These are phyloP conservation scores for Tarsius wallacei DNA, from an alignment of 2,797 vertebrate genomes.

Conservation along the genomic window DNA sequence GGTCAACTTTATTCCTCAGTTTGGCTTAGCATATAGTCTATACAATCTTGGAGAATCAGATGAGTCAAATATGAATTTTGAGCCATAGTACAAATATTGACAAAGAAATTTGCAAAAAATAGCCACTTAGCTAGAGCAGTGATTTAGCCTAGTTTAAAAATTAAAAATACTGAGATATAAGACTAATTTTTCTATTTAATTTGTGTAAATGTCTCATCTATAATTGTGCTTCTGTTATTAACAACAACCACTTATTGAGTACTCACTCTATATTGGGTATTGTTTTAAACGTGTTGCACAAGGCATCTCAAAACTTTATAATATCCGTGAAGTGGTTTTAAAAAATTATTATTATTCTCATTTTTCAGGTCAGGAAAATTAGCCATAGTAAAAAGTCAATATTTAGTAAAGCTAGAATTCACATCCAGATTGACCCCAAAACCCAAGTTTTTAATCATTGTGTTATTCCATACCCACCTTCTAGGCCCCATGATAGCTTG, in stretches of 20 bases:
- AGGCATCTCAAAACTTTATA: background rate
- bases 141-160: background rate
- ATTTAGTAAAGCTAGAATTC: background rate
- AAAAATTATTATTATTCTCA: background rate
- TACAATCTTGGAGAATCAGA: background rate
- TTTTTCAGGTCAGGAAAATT: background rate
- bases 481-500: background rate
- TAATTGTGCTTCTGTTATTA: background rate
- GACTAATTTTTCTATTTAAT: background rate
- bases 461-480: background rate
- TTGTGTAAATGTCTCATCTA: background rate
- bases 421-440: background rate
- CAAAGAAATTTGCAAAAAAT: conserved; percentile 30
- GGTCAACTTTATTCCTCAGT: background rate
- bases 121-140: background rate
- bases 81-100: background rate
- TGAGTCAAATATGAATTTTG: background rate
- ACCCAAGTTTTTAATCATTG: background rate
- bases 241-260: background rate
- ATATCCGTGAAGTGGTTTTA: background rate
- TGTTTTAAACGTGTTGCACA: background rate
- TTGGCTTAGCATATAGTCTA: background rate
- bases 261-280: background rate
- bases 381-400: background rate
- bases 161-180: background rate